A percentile compares a stretch with the other conserved stretches of the same genome.
Evolutionary conservation across 2,113 vertebrate species (phyloP).

Genomic region (Tursiops truncatus): DNA sequence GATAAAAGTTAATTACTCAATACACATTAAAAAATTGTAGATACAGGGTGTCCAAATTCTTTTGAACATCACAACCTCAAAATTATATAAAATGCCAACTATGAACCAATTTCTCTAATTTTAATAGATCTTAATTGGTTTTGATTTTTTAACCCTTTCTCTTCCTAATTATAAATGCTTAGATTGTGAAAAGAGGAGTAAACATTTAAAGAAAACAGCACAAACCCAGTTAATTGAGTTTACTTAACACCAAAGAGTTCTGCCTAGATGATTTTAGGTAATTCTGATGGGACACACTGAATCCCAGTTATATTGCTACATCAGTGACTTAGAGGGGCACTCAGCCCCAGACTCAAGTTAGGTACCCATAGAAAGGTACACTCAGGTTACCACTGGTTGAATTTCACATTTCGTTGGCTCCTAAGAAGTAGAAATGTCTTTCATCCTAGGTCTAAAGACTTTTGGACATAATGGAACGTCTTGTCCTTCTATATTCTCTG

Average conservation of each 20-base stretch:
- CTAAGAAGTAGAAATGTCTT: background rate
- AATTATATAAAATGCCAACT: background rate
- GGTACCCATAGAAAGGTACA: accelerated
- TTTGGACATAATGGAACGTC: background rate
- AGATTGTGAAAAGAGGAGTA: background rate
- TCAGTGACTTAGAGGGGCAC: background rate
- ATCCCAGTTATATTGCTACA: background rate
- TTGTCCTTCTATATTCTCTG: background rate
- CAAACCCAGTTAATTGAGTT: background rate
- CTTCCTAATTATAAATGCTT: background rate
- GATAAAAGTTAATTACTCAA: background rate
- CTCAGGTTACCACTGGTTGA: background rate
- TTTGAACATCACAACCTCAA: background rate
- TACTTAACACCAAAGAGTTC: background rate
- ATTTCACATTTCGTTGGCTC: background rate
- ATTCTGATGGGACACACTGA: background rate
- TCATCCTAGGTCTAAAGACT: background rate
- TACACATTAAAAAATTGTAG: background rate
- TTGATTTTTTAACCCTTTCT: background rate
- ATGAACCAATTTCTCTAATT: background rate
- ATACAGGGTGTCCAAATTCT: background rate
- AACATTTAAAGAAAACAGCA: background rate
- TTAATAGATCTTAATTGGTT: background rate
- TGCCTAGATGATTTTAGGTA: background rate
- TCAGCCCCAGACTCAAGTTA: background rate